Evolutionary conservation across 2,888 invertebrate genomes (phyloP), one percentile per base, ranked within the genome.

Genomic region (Aquatica leii): DNA sequence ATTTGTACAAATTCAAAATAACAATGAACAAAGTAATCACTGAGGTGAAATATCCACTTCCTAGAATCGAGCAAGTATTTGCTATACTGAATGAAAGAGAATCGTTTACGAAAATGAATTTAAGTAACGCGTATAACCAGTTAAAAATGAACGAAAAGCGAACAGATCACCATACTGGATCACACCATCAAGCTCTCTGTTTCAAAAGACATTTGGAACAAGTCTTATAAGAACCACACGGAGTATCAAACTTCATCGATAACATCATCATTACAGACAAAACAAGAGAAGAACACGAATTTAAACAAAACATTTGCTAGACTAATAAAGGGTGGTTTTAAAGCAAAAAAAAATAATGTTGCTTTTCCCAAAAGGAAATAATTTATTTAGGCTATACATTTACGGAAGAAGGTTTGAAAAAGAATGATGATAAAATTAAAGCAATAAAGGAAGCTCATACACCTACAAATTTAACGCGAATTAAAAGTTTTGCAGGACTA

Each of bases 31-130:
- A 34, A 14, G 4, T 12, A 17, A 17, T n/a, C n/a, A n/a, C n/a
- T n/a, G n/a, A n/a, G n/a, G n/a, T 48, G n/a, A 18, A 17, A 48
- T 48, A 48, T 20, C 48, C 48, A 21, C 21, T 48, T 12, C 48
- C 21, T 1, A 18, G 18, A 14, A 12, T 20, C 1, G 48, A 48
- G 11, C 20, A 48, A 4, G 21, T 48, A n/a, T 48, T 48, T 48
- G 6, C 34, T 9, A 9, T 9, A 9, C 34, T 34, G 6, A 6
- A 34, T 8, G 34, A 9, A 9, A 9, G 48, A 17, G 48, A 48
- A 48, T 17, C 14, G 3, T 48, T 48, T 21, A 48, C 20, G n/a
- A 48, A 48, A 48, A 34, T 34, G 6, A 9, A 34, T 34, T 34
- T 34, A 34, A 34, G 15, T 5, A 48, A 17, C 17, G 48, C 48